Percentiles rank a stretch among this genome's conserved stretches.
Evolutionary conservation across 2,888 invertebrate genomes (phyloP).

Genomic region (Stictocephala bisonia): DNA sequence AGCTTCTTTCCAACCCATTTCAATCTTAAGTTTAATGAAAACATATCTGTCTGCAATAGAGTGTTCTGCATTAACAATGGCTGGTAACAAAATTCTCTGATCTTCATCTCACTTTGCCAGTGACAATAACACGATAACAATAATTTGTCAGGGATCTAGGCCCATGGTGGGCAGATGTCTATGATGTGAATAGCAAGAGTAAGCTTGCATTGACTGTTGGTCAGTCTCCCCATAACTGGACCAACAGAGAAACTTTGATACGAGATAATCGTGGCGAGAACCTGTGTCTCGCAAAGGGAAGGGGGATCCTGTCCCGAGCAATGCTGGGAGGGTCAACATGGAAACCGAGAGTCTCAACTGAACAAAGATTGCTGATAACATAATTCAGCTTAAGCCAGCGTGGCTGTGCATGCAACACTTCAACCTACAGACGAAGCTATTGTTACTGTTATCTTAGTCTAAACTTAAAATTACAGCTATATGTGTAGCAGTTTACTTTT

Average conservation of each 20-base stretch:
- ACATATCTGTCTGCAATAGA: too few relatives aligned
- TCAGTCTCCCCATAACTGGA: too few relatives aligned
- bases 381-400: too few relatives aligned
- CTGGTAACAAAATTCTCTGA: not conserved
- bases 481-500: conserved; percentile 35
- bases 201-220: too few relatives aligned
- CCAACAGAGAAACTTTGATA: not conserved
- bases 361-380: too few relatives aligned
- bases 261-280: conserved; percentile 30
- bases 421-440: conserved; percentile 45
- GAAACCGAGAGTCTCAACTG: not conserved
- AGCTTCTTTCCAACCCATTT: too few relatives aligned
- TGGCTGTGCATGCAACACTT: conserved; percentile 31
- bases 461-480: conserved; percentile 46
- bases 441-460: conserved; percentile 41
- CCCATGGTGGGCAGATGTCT: conserved; percentile 24
- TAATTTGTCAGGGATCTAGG: conserved; percentile 22
- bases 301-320: conserved; percentile 44
- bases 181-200: not conserved
- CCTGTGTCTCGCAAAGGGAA: conserved; percentile 36
- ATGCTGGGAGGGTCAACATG: conserved; percentile 26
- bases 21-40: too few relatives aligned
- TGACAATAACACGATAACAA: conserved; percentile 27
- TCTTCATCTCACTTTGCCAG: conserved; percentile 39
- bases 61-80: conserved; percentile 14